A percentile compares a stretch with the other conserved stretches of the same genome.
These are phyloP conservation scores for honey bee (Apis mellifera) DNA, from an alignment of 1,140 invertebrate species.

Conservation along the genomic window DNA sequence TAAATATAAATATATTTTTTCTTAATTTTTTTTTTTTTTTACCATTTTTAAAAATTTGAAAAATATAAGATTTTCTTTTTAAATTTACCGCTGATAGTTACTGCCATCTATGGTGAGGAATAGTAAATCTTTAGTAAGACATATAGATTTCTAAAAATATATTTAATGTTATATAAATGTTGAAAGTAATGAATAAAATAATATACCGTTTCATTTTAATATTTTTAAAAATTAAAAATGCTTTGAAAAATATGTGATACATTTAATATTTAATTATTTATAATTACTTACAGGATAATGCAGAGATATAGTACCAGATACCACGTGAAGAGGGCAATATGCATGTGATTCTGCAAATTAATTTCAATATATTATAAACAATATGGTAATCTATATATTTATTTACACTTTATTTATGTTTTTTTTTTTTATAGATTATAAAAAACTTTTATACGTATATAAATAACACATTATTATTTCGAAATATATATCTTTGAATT, in stretches of 20 bases:
- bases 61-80: neutral
- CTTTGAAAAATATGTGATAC: neutral
- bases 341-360: neutral
- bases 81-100: neutral
- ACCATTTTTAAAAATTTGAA: neutral
- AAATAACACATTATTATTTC: no score
- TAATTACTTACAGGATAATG: neutral
- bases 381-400: no score
- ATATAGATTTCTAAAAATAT: no score
- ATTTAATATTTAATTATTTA: neutral
- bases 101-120: neutral
- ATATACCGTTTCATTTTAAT: neutral
- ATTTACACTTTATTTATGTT: no score
- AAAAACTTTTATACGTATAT: no score
- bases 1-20: neutral
- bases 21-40: neutral
- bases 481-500: no score
- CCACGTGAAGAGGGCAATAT: neutral
- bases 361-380: no score
- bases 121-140: neutral
- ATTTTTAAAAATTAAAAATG: no score
- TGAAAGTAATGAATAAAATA: neutral
- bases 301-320: neutral
- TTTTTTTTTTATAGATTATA: no score
- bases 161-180: neutral